These are phyloP conservation scores for Dexiosoma caninum DNA, from an alignment of 2,888 invertebrate genomes.

Conservation along the genomic window DNA sequence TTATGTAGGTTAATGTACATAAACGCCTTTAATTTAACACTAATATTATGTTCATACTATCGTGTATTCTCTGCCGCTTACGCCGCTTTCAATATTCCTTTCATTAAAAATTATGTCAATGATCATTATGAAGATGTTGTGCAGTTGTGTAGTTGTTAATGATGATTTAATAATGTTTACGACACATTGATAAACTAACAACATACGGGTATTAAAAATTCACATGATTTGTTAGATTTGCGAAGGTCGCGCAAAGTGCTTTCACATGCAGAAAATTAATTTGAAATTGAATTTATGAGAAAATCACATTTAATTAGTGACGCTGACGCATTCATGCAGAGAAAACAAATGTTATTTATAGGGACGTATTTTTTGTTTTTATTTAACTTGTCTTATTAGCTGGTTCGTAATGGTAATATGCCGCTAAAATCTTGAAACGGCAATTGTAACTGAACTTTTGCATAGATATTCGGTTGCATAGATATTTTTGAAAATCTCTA, in stretches of 20 bases:
- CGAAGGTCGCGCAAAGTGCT: neutral
- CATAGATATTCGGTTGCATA: no score
- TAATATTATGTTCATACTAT: conserved; percentile 30
- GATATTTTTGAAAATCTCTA: no score
- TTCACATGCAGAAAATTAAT: no score
- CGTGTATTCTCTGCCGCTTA: neutral
- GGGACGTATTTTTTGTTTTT: no score
- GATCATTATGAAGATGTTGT: neutral
- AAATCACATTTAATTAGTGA: no score
- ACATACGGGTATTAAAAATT: neutral
- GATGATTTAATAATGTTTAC: conserved; percentile 9
- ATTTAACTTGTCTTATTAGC: no score
- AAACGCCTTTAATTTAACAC: conserved; percentile 44
- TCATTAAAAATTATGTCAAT: neutral
- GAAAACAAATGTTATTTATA: no score
- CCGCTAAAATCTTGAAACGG: no score
- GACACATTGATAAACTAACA: conserved; percentile 5
- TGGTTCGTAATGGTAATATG: no score
- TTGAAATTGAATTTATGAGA: no score
- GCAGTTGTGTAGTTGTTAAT: neutral
- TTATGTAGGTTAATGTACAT: neutral
- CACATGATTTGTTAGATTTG: conserved; percentile 10
- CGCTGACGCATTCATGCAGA: no score
- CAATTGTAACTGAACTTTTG: no score
- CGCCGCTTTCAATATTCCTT: neutral